A percentile compares a stretch with the other conserved stretches of the same genome.
phyloP scores from a whole-genome alignment of 2,797 vertebrate genomes.

The Phoxinus dragarum region DNA sequence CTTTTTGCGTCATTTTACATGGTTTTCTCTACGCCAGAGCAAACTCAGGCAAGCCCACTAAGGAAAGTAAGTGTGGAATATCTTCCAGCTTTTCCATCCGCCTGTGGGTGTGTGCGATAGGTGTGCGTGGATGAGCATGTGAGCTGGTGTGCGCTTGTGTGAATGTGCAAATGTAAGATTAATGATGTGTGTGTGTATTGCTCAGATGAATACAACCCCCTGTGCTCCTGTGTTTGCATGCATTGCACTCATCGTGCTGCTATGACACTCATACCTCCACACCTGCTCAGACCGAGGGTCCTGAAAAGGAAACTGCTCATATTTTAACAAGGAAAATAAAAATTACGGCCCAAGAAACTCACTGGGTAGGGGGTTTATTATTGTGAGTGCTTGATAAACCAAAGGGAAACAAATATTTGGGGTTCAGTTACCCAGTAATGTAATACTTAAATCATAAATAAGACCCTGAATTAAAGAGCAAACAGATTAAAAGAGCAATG shows the following conservation, averaged over 20 bases:
- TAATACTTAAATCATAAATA: not conserved
- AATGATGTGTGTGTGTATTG: not conserved
- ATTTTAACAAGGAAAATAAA: not conserved
- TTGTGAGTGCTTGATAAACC: not conserved
- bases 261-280: conserved; percentile 73
- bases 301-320: not conserved
- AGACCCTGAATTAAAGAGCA: not conserved
- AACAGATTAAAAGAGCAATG: not conserved
- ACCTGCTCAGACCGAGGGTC: conserved; percentile 59
- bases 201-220: conserved; percentile 57
- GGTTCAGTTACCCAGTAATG: not conserved
- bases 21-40: conserved; percentile 96
- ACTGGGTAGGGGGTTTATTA: not conserved
- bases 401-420: not conserved
- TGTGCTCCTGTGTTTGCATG: conserved; percentile 83
- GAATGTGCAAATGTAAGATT: not conserved
- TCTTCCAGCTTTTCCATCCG: conserved; percentile 68
- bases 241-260: conserved; percentile 82
- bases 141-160: conserved; percentile 51
- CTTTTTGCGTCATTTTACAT: conserved; percentile 78
- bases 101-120: conserved; percentile 63
- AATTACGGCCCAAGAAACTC: not conserved
- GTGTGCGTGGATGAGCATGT: conserved; percentile 55
- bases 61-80: conserved; percentile 96
- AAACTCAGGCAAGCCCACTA: conserved; percentile 95